Base-by-base conservation (phyloP, 1,140 invertebrate species). In the Wiebesia pumilae region DNA sequence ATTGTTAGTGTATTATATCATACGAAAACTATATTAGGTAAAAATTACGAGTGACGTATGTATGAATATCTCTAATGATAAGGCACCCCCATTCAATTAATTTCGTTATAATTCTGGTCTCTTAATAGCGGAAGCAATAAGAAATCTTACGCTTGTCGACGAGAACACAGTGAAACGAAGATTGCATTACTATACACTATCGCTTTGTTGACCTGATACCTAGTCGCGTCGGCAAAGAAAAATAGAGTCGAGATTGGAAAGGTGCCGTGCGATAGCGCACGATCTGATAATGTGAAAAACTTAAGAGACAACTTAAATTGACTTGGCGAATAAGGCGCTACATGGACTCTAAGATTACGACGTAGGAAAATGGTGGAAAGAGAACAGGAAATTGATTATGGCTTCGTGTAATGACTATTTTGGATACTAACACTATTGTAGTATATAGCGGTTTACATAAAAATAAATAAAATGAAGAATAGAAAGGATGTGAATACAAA, bases 351-450 rank as follows among this genome's bases (percentile, higher is more conserved):
- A 67, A 35, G 78, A 77, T 77, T 1, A 65, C 16, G 58, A 77
- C 54, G 54, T 1, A 1, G 78, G 1, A 81, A 81, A 58, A 58
- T 12, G 40, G 3, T 10, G 43, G 38, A 38, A 79, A 69, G 21
- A 10, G 14, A 65, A 62, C 33, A n/a, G n/a, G 77, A 81, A 85
- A 73, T 81, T 89, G 84, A 86, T 89, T 89, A 88, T 82, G n/a
- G 40, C 69, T 67, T 51, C 19, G 51, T 62, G 51, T 47, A 82
- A 51, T 54, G 51, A 75, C 24, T n/a, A 6, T 43, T 75, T 75
- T 1, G 27, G 71, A 38, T 43, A 40, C 21, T 1, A 69, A 14
- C 7, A 69, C 2, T 35, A 69, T 33, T 14, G n/a, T 6, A 47
- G 43, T 14, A 7, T 47, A 69, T 16, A 4, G 33, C 6, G 27